Evolutionary conservation across 2,113 vertebrate genomes (phyloP).

Genomic region (Taurulus bubalis): DNA sequence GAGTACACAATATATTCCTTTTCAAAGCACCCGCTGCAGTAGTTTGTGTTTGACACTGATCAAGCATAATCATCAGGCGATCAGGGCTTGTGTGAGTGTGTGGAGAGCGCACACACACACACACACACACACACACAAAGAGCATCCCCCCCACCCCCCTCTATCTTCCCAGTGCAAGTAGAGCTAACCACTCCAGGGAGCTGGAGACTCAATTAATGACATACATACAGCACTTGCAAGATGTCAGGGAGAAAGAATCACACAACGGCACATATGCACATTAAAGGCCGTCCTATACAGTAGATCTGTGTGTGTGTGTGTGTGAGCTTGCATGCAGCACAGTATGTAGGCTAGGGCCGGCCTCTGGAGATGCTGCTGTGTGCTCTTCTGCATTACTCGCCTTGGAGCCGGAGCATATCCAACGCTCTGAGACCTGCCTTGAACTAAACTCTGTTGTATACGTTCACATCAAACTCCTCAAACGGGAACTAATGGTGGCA

Average conservation of each 20-base stretch:
- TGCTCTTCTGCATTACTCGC: slow-evolving; percentile 36
- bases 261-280: slow-evolving; percentile 70
- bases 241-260: slow-evolving; percentile 74
- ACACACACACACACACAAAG: slow-evolving; percentile 57
- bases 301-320: slow-evolving; percentile 14
- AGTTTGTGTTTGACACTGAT: slow-evolving; percentile 83
- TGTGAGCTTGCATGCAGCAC: slow-evolving; percentile 17
- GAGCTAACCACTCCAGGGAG: slow-evolving; percentile 81
- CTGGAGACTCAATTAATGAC: slow-evolving; percentile 82
- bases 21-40: slow-evolving; percentile 77
- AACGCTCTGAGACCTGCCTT: slow-evolving; percentile 8
- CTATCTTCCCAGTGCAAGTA: slow-evolving; percentile 68
- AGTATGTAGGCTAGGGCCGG: slow-evolving; percentile 49
- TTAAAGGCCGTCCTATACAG: slow-evolving; percentile 67
- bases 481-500: not conserved
- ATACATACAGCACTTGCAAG: slow-evolving; percentile 77
- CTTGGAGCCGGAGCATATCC: slow-evolving; percentile 20
- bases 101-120: slow-evolving; percentile 36
- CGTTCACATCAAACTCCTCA: not conserved
- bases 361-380: slow-evolving; percentile 52
- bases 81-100: slow-evolving; percentile 53
- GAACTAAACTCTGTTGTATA: not conserved
- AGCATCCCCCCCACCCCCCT: slow-evolving; percentile 57
- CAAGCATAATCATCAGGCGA: slow-evolving; percentile 80
- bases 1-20: slow-evolving; percentile 75